These are phyloP conservation scores for Trichechus manatus DNA, from an alignment of 2,113 vertebrate species.

Conservation along the genomic window DNA sequence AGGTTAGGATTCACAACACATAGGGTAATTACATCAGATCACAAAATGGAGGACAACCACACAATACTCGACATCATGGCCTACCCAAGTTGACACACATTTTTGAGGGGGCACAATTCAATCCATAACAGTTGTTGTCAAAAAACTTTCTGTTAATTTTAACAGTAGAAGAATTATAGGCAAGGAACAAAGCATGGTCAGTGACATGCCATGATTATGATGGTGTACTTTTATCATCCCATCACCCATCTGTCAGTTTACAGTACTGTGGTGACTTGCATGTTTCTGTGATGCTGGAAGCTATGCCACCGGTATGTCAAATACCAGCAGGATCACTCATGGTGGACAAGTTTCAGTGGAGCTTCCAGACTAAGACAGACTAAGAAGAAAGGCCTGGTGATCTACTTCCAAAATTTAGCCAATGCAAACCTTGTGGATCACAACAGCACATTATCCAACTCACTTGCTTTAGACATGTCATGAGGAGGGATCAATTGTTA, in stretches of 20 bases:
- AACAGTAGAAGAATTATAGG: background rate
- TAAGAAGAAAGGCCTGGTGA: too few species aligned
- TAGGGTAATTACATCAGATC: too few species aligned
- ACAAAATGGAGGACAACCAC: too few species aligned
- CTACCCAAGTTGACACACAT: too few species aligned
- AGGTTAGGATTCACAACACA: too few species aligned
- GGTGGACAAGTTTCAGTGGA: background rate
- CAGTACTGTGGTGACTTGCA: background rate
- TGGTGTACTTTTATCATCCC: background rate
- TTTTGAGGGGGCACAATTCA: too few species aligned
- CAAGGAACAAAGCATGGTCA: background rate
- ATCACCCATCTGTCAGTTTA: background rate
- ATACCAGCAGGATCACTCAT: background rate
- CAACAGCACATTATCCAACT: background rate
- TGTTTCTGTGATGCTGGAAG: background rate
- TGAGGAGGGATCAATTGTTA: background rate
- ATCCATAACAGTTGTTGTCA: background rate
- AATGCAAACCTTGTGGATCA: background rate
- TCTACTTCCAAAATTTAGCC: background rate
- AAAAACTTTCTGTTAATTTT: background rate
- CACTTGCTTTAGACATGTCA: background rate
- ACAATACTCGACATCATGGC: too few species aligned
- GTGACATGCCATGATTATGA: background rate
- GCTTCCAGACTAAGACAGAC: too few species aligned
- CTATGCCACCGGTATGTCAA: background rate